Evolutionary conservation across 2,797 vertebrate genomes (phyloP).

Genomic region (Pyrocephalus nanus): DNA sequence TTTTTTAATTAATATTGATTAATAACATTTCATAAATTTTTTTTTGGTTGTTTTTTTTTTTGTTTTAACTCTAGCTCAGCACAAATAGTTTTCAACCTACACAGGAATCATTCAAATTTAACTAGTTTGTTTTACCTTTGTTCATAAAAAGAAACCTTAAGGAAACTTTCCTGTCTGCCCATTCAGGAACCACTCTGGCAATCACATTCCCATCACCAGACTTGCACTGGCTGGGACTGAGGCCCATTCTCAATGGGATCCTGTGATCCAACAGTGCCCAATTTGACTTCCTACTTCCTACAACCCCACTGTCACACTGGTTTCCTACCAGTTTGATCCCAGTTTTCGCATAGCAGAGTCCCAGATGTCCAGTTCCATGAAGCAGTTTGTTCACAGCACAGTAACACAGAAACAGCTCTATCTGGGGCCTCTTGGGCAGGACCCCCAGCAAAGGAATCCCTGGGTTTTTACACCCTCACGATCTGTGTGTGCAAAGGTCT

Average conservation of each 20-base stretch:
- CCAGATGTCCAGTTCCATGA: background rate
- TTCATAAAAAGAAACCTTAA: background rate
- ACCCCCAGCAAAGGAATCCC: rapidly evolving
- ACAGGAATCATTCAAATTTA: rapidly evolving
- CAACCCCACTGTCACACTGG: too few species aligned
- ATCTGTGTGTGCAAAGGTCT: background rate
- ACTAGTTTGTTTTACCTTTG: background rate
- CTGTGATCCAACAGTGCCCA: rapidly evolving
- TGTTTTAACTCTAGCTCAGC: background rate
- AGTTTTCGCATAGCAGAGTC: background rate
- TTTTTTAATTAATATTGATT: background rate
- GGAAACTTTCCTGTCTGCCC: background rate
- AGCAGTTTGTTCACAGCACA: background rate
- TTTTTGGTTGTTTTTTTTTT: too few species aligned
- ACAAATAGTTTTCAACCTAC: background rate
- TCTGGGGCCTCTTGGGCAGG: background rate
- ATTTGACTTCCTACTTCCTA: background rate
- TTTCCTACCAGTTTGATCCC: background rate
- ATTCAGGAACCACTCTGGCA: background rate
- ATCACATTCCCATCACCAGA: background rate
- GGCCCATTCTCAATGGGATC: background rate
- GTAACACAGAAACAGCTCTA: background rate
- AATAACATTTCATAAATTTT: background rate
- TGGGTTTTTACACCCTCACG: background rate
- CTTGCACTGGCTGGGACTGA: background rate